phyloP scores from a whole-genome alignment of 2,113 vertebrate species.

The Burhinus bistriatus region DNA sequence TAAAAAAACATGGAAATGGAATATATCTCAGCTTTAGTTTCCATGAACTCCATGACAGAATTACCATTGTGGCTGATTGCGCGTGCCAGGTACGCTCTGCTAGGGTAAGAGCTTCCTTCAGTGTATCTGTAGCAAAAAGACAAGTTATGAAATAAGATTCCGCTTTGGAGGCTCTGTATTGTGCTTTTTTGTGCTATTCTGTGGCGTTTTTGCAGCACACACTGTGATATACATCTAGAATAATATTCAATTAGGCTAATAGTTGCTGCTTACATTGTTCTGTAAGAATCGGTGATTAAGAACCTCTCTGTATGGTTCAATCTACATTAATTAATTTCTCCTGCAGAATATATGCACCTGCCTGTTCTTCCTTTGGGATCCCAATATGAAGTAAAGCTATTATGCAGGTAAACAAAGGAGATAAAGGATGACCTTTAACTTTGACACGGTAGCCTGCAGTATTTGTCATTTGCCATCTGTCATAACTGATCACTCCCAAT shows the following conservation, averaged over 20 bases:
- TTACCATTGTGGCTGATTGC: not conserved
- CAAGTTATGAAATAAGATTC: not conserved
- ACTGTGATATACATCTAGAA: not conserved
- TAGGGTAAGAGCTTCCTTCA: not conserved
- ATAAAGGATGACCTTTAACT: not conserved
- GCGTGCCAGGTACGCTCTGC: not conserved
- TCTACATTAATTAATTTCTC: not conserved
- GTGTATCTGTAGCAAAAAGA: not conserved
- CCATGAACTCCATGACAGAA: not conserved
- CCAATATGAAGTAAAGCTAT: not conserved
- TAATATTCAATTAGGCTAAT: constrained; percentile 22
- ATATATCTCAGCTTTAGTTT: constrained; percentile 8
- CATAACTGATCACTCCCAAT: not conserved
- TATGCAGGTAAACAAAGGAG: not conserved
- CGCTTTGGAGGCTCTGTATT: not conserved
- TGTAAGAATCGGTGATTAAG: not conserved
- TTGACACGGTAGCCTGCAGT: not conserved
- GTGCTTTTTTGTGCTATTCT: not conserved
- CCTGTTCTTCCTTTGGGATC: not conserved
- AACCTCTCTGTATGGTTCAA: not conserved
- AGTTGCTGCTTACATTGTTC: not conserved
- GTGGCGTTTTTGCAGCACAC: not conserved
- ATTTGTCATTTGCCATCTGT: constrained; percentile 3
- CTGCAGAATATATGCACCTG: not conserved
- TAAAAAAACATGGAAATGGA: not conserved